Base-by-base conservation (phyloP, 2,888 invertebrate species). In the Therioaphis trifolii region DNA sequence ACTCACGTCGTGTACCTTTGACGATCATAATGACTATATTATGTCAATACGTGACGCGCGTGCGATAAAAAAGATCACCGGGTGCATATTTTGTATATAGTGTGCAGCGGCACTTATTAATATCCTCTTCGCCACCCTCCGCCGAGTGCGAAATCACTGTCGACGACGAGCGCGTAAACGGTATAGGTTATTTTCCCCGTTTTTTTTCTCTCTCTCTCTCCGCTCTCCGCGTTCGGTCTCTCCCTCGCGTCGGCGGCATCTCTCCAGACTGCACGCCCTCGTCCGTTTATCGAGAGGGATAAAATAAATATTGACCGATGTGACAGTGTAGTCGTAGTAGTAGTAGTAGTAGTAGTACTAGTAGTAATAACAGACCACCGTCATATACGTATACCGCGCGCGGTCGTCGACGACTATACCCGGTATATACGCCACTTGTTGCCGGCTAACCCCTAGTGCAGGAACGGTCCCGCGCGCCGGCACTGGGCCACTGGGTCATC, bases 231-330 rank as follows among this genome's bases (percentile, higher is more conserved):
- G 14, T 27, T 4, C 74, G 18, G 74, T 63, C 29, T n/a, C n/a
- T 49, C 46, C 18, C 63, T 40, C 40, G 15, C 55, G 55, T 55
- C 66, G 35, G 35, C 66, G 35, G 40, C 49, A 49, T 78, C 78
- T 55, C 55, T 79, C 40, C 43, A 35, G 7, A 35, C 35, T 35
- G 35, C 35, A 7, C 55, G 21, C 2, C 7, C 2, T 5, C 69
- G 14, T 35, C 24, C 0, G 55, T 58, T 75, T 55, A 69, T 69
- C 78, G 66, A 27, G 78, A 79, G 78, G 78, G 78, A 69, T 43
- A 79, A 52, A 43, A 79, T 55, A 79, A 79, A 79, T 79, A 79
- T 79, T 79, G 78, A 79, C 78, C 24, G 55, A 69, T 27, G 27
- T 24, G 7, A 35, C 29, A 18, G n/a, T 63, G 12, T 14, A 43